Evolutionary conservation across 2,888 invertebrate species (phyloP), one percentile per base, ranked within the genome.

Genomic region (Euplagia quadripunctaria): DNA sequence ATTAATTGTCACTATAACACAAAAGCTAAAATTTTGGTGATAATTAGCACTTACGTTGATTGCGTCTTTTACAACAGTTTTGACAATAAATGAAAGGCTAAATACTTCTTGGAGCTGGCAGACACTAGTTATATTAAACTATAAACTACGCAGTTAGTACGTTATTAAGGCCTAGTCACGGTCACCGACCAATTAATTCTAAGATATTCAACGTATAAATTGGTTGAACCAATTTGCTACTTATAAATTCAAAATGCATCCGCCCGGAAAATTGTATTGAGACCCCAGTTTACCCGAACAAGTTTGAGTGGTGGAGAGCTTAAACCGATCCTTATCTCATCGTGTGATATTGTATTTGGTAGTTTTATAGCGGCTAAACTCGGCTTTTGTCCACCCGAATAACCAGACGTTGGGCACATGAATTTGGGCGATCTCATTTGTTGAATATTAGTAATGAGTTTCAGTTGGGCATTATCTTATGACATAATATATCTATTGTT

Each of bases 211-310:
- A 91, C 92, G 90, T 92, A 94, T 91, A 94, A 94, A 94, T 94
- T 93, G 93, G 90, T 91, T 90, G 91, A 90, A 91, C 91, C 95
- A 94, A 94, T 95, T 95, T 94, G 91, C 93, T 94, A 91, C 95
- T 95, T 95, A 95, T 95, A 95, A 95, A 95, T 95, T 95, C 95
- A 93, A 94, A 94, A 94, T 94, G 94, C 94, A 94, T 93, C 92
- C 94, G 87, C 87, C 90, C 94, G 92, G 90, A 93, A 94, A 95
- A 95, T 95, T 95, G 95, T 95, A 93, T 94, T 89, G 94, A 91
- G 92, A 90, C 93, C 93, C 92, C 82, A 86, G 88, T 87, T 86
- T 86, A 91, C 83, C 87, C 91, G 88, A 79, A 85, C 86, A 80
- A 86, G 84, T 87, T 87, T 78, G 82, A 88, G 84, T 82, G 87